Evolutionary conservation across 2,113 vertebrate genomes (phyloP), one percentile per base, ranked within the genome.

Genomic region (Caranx melampygus): DNA sequence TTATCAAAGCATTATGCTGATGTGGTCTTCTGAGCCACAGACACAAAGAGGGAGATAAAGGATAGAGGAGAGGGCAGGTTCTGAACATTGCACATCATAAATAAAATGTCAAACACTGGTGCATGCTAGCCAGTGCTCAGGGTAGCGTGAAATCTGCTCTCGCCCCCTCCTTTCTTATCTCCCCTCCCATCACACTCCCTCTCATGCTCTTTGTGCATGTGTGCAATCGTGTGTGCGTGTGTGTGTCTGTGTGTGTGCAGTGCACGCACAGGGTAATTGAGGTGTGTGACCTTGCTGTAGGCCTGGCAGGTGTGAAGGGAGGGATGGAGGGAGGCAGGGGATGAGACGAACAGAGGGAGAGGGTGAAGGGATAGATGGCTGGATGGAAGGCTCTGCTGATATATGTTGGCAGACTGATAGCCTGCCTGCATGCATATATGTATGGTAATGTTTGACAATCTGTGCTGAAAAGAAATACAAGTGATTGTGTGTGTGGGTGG

Each of bases 261-360:
- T 59, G 61, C 16, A 59, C 4, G 35, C 3, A 18, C 65, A 51
- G 89, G 85, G 87, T 93, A 93, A 92, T 92, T 90, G 90, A 91
- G 91, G 90, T 89, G 88, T 90, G 87, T 91, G 92, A 93, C 91
- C 92, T 94, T 88, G 91, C 92, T 93, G 89, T 91, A 87, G 89
- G 88, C 81, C 85, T 86, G 83, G 91, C 92, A 91, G 92, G 93
- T 95, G 93, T 91, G 85, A 90, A 78, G 84, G 62, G 72, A 83
- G 74, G 60, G 67, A 66, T 45, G 71, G 66, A 74, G 67, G 73
- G 66, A 72, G 42, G 61, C 67, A 57, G 51, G 62, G 67, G 76
- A 83, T 76, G 86, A 83, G 75, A 89, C 79, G 75, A 81, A 84
- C 78, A 37, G 44, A 71, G 21, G 68, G 12, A 9, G 15, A 3